Evolutionary conservation across 1,140 invertebrate species (phyloP), one percentile per base, ranked within the genome.

Genomic region (Saxidomus purpurata): DNA sequence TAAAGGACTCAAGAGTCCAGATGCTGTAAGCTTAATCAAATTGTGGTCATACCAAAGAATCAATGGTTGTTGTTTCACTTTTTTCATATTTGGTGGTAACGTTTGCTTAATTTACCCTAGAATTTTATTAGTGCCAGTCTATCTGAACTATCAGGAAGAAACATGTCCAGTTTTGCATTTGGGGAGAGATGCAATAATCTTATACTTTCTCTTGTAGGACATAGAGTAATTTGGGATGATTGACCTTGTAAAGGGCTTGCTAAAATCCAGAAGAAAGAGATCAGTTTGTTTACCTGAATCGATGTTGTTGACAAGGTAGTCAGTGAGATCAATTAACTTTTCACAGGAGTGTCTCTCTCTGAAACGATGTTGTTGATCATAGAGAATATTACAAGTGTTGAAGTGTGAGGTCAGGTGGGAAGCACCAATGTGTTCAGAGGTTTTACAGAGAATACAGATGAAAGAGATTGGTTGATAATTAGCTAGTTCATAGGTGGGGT

Each of bases 321-420:
- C 79, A 36, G 34, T 81, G n/a, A 61, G 17, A 61, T 81, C 31
- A 59, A 81, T 38, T 15, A 81, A 52, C 28, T 81, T 3, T 36
- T 36, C 61, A 59, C 81, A 83, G n/a, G 81, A 69, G 0, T n/a
- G 61, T 31, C n/a, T 67, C 36, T 74, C 79, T 36, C 77, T 49
- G 49, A 91, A 91, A 4, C 76, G 87, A 83, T 87, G 83, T 69
- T 91, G 87, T 0, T 87, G 81, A 22, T 82, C 38, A 77, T 89
- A 89, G 9, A 91, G 34, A 6, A 87, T 84, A 59, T 71, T 87
- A 11, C 79, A 55, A 6, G n/a, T 82, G 17, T 71, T 77, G n/a
- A 69, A 25, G 19, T 91, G 83, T 28, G 9, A 61, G 34, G 87
- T 49, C 25, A 81, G 84, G 43, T 71, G 47, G 47, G 84, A 87